Conservation (phyloP, 2,797 vertebrate genomes). For the Epinephelus malabaricus region DNA sequence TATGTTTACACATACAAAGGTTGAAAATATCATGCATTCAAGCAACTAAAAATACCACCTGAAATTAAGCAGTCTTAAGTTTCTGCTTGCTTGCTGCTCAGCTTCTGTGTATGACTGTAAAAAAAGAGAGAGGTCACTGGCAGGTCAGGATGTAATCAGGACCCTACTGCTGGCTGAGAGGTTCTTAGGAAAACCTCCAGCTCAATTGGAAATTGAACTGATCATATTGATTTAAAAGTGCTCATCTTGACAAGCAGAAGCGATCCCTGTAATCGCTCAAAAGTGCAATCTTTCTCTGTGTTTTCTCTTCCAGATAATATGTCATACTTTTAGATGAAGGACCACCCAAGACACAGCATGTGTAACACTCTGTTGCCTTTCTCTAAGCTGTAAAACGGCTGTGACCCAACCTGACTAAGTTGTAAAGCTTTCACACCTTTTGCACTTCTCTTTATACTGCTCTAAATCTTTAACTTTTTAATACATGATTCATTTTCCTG, state of each 20-base stretch:
- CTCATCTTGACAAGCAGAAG: constrained; percentile 38
- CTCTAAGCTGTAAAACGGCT: constrained; percentile 75
- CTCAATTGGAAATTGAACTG: constrained; percentile 20
- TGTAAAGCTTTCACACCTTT: constrained; percentile 76
- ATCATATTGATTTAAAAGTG: constrained; percentile 39
- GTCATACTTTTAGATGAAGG: constrained; percentile 88
- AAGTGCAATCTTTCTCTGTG: constrained; percentile 80
- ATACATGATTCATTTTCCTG: constrained; percentile 62
- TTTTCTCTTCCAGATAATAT: constrained; percentile 88
- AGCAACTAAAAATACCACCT: constrained; percentile 32
- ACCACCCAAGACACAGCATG: constrained; percentile 77
- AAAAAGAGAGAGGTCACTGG: neutral
- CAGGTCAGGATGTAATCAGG: constrained; percentile 11
- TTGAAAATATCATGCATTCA: constrained; percentile 46
- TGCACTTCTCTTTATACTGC: constrained; percentile 71
- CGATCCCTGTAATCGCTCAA: constrained; percentile 63
- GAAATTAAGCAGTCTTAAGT: constrained; percentile 34
- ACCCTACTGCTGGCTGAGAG: neutral
- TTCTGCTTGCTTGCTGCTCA: constrained; percentile 49
- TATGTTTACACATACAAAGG: constrained; percentile 3
- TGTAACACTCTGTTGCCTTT: constrained; percentile 80
- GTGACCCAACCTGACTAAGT: constrained; percentile 70
- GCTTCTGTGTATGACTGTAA: neutral
- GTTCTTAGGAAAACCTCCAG: neutral
- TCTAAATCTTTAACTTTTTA: constrained; percentile 74